Percentiles rank a stretch among this genome's conserved stretches.
Evolutionary conservation across 2,888 invertebrate genomes (phyloP).

Genomic region (Amphiduros pacificus): DNA sequence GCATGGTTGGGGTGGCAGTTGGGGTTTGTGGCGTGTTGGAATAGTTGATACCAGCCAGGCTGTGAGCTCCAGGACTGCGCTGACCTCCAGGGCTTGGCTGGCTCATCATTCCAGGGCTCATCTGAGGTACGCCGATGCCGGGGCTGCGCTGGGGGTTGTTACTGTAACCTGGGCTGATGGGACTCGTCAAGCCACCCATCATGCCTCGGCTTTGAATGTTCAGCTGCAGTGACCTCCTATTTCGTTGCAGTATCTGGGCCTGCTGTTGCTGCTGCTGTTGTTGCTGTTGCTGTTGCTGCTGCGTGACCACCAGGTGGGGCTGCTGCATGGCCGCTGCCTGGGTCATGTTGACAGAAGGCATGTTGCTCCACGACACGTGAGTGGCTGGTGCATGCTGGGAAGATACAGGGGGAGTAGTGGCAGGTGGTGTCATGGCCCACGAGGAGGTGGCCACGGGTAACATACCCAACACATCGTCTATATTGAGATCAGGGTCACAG

Average conservation of each 20-base stretch:
- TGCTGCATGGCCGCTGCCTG: neutral
- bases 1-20: no score
- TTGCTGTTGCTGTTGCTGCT: constrained; percentile 10
- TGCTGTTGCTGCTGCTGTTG: neutral
- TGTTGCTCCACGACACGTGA: constrained; percentile 21
- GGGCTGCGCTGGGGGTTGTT: neutral
- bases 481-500: constrained; percentile 8
- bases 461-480: constrained; percentile 25
- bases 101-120: no score
- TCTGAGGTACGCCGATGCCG: no score
- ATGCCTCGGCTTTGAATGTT: no score
- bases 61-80: neutral
- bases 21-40: no score
- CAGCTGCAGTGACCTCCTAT: no score
- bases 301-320: no score
- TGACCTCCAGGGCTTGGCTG: no score
- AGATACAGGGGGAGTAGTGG: neutral
- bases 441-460: constrained; percentile 14
- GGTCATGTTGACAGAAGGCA: neutral
- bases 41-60: no score
- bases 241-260: neutral
- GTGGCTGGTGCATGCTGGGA: neutral
- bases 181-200: constrained; percentile 8
- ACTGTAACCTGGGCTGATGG: constrained; percentile 22
- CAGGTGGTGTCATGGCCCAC: neutral